Evolutionary conservation across 2,888 invertebrate species (phyloP).

Genomic region (Proisotoma minuta): DNA sequence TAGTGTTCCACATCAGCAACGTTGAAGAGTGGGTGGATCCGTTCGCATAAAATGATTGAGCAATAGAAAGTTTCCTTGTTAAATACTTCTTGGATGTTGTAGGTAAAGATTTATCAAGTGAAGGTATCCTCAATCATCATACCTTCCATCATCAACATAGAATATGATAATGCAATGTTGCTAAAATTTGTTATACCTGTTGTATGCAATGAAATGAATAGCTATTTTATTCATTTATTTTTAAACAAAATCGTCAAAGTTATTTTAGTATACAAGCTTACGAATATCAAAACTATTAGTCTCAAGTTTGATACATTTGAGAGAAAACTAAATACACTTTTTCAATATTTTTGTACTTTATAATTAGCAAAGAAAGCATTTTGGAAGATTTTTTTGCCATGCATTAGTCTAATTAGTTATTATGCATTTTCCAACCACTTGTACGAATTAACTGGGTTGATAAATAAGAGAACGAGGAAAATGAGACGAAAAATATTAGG

Average conservation of each 20-base stretch:
- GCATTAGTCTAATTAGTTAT: no score
- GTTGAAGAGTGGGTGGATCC: not conserved
- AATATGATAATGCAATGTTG: not conserved
- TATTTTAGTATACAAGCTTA: not conserved
- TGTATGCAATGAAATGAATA: not conserved
- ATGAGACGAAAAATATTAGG: no score
- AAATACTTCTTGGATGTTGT: no score
- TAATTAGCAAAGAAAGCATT: no score
- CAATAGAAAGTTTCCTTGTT: conserved; percentile 1
- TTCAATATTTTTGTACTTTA: no score
- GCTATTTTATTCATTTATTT: not conserved
- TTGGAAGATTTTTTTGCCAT: no score
- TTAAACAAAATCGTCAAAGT: not conserved
- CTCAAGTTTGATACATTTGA: no score
- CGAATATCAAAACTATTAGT: no score
- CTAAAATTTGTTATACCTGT: not conserved
- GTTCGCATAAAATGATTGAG: not conserved
- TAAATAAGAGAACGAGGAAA: no score
- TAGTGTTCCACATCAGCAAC: not conserved
- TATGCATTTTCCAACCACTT: no score
- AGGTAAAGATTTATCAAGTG: not conserved
- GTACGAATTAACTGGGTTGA: no score
- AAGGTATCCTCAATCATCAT: not conserved
- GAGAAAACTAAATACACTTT: no score
- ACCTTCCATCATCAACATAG: not conserved